Conservation (phyloP, 2,113 vertebrate species). For the Rhipidura dahli region DNA sequence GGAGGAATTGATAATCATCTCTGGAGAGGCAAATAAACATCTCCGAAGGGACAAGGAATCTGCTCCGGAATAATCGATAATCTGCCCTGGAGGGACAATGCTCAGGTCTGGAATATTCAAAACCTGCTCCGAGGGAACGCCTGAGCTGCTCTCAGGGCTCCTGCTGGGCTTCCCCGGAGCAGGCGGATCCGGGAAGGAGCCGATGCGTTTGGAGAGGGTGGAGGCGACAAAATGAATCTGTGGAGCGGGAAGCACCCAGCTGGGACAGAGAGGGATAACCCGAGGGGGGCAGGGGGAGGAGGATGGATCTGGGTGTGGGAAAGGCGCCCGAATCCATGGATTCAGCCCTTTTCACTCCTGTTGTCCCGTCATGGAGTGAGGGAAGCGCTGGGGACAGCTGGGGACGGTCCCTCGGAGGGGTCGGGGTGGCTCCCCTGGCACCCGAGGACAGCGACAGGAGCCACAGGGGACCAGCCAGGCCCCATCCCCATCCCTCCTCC, state of each 20-base stretch:
- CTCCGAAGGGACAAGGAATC: neutral
- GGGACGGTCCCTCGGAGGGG: neutral
- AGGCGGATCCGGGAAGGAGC: neutral
- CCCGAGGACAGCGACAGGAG: neutral
- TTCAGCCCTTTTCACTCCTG: neutral
- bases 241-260: neutral
- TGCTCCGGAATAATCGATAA: neutral
- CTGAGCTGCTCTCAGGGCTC: neutral
- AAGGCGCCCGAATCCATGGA: neutral
- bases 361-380: neutral
- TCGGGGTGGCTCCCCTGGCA: neutral
- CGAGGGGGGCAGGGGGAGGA: no score
- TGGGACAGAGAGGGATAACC: neutral
- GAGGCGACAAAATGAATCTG: neutral
- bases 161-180: neutral
- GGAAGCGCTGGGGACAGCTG: neutral
- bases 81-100: no score
- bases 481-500: neutral
- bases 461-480: neutral
- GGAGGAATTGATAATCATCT: neutral
- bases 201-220: accelerated
- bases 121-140: neutral
- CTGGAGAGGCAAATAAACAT: neutral
- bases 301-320: neutral
- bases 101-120: neutral